Conservation (phyloP, 2,888 invertebrate genomes). For the Amphimallon solstitiale region DNA sequence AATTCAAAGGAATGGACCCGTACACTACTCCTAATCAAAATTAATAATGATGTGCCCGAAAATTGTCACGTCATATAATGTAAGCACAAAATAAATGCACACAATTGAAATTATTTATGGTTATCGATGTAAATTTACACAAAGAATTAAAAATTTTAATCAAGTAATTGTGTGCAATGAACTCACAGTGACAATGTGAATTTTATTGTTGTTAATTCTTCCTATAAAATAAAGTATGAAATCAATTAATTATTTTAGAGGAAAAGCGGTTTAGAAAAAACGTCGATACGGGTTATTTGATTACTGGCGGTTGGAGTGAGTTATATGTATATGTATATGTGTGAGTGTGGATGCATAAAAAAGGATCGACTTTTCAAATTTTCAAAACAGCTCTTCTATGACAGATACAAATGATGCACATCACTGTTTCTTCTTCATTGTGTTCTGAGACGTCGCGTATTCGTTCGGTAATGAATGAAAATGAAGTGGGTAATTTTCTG, state of each 20-base stretch:
- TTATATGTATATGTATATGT: background rate
- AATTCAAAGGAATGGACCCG: background rate
- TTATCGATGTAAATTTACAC: too few relatives aligned
- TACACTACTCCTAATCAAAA: background rate
- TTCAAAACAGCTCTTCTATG: conserved; percentile 3
- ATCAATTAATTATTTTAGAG: conserved; percentile 12
- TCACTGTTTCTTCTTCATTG: conserved; percentile 22
- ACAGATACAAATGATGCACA: conserved; percentile 34
- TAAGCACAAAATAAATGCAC: too few relatives aligned
- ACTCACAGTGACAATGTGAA: background rate
- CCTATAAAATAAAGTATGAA: conserved; percentile 12
- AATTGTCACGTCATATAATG: background rate
- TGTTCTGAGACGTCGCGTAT: background rate
- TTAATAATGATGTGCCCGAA: background rate
- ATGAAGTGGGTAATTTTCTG: conserved; percentile 26
- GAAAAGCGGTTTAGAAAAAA: background rate
- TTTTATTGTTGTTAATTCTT: conserved; percentile 12
- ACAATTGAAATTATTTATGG: too few relatives aligned
- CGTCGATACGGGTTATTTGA: conserved; percentile 17
- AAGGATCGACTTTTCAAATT: conserved; percentile 7
- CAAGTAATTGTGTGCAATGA: too few relatives aligned
- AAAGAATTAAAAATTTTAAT: too few relatives aligned
- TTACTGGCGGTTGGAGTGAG: background rate
- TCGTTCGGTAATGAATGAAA: conserved; percentile 23
- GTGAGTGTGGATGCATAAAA: background rate